A percentile compares a stretch with the other conserved stretches of the same genome.
Conservation (phyloP, 2,797 vertebrate species). For the Thalassophryne amazonica region DNA sequence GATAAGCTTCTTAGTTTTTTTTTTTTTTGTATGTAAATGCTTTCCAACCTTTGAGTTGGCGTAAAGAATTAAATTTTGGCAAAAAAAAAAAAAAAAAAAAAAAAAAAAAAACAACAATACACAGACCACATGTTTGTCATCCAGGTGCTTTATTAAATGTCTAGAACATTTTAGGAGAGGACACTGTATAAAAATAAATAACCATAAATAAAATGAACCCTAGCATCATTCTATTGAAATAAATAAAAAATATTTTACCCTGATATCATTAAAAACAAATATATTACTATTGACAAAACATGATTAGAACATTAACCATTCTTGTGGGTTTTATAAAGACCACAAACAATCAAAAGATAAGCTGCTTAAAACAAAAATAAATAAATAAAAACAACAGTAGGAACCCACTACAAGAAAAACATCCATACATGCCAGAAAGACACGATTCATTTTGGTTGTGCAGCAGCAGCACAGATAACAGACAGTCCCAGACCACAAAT, state of each 20-base stretch:
- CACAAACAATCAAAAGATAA: too few relatives aligned
- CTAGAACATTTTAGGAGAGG: slow-evolving; percentile 30
- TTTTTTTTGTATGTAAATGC: too few relatives aligned
- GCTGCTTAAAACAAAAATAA: too few relatives aligned
- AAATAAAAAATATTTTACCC: slow-evolving; percentile 48
- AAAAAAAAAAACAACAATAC: too few relatives aligned
- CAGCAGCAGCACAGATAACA: slow-evolving; percentile 18
- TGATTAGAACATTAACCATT: too few relatives aligned
- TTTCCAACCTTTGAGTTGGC: neutral
- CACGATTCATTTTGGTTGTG: slow-evolving; percentile 39
- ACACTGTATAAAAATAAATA: slow-evolving; percentile 41
- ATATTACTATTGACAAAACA: slow-evolving; percentile 13
- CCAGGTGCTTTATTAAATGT: slow-evolving; percentile 61
- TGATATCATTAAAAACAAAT: too few relatives aligned
- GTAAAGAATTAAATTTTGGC: neutral
- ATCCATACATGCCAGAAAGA: neutral
- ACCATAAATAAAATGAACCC: slow-evolving; percentile 61
- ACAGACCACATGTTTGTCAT: slow-evolving; percentile 4
- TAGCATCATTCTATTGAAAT: slow-evolving; percentile 41
- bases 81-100: slow-evolving; percentile 13
- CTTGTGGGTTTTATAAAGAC: too few relatives aligned
- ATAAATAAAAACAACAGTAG: too few relatives aligned
- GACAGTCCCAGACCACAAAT: slow-evolving; percentile 12
- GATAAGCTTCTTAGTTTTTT: neutral
- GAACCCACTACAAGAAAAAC: neutral